phyloP scores from a whole-genome alignment of 2,888 invertebrate species.

The Cyclophora albipunctata region DNA sequence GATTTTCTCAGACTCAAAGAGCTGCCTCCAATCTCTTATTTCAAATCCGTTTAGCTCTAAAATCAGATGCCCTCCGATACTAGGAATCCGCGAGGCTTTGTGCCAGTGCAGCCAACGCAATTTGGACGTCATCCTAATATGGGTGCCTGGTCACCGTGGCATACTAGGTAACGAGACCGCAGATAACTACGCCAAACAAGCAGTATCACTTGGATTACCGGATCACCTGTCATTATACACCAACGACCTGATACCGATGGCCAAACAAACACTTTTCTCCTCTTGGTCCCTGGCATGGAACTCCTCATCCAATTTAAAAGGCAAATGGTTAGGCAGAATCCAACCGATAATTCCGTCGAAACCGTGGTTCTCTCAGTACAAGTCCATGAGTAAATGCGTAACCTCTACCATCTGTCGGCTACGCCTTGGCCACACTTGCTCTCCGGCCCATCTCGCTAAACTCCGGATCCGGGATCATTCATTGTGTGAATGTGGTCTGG shows the following conservation, averaged over 20 bases:
- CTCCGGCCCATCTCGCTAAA: constrained; percentile 9
- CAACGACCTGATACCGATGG: not conserved
- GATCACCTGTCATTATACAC: not conserved
- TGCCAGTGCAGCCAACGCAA: not conserved
- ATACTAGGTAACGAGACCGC: no score
- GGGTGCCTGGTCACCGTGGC: not conserved
- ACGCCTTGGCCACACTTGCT: constrained; percentile 8
- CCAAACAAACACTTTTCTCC: not conserved
- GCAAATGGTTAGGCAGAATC: not conserved
- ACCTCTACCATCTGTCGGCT: constrained; percentile 7
- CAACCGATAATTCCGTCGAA: not conserved
- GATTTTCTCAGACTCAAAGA: not conserved
- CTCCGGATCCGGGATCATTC: constrained; percentile 7
- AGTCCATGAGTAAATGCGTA: not conserved
- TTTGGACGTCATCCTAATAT: not conserved
- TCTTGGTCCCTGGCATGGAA: not conserved
- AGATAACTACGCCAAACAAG: not conserved
- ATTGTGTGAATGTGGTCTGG: constrained; percentile 14
- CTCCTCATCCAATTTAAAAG: not conserved
- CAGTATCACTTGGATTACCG: not conserved
- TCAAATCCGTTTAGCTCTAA: not conserved
- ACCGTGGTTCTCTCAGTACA: constrained; percentile 2
- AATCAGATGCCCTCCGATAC: not conserved
- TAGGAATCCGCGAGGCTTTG: not conserved
- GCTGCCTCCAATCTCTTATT: not conserved